Percentiles rank a stretch among this genome's conserved stretches.
These are phyloP conservation scores for Stegophylla sp. DNA, from an alignment of 2,888 invertebrate species.

Conservation along the genomic window DNA sequence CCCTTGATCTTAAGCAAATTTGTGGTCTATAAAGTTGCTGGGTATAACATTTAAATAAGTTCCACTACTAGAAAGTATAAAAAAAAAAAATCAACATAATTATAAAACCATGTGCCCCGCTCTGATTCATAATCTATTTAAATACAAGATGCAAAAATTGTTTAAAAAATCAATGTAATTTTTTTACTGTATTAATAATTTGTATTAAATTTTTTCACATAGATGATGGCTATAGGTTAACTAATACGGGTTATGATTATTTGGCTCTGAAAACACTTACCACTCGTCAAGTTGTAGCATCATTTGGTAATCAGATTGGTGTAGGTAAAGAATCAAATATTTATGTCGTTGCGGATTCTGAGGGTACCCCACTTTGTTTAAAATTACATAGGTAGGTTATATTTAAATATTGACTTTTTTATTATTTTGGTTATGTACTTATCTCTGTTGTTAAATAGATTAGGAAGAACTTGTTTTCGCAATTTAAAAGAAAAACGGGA, in stretches of 20 bases:
- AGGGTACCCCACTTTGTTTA: constrained; percentile 81
- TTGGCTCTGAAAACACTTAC: constrained; percentile 88
- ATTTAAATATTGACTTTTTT: constrained; percentile 34
- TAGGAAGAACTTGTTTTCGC: constrained; percentile 95
- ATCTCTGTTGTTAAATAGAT: constrained; percentile 66
- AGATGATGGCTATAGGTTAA: constrained; percentile 96
- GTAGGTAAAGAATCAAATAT: constrained; percentile 99
- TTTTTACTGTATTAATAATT: not conserved
- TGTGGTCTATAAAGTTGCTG: too few species aligned
- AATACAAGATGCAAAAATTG: too few species aligned
- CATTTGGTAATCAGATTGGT: constrained; percentile 98
- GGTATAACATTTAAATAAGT: too few species aligned
- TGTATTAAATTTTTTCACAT: constrained; percentile 62
- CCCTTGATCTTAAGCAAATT: too few species aligned
- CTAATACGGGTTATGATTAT: constrained; percentile 96
- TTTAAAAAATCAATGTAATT: too few species aligned
- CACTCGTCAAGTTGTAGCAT: constrained; percentile 77
- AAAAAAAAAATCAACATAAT: too few species aligned
- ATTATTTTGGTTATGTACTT: not conserved
- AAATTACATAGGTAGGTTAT: constrained; percentile 84
- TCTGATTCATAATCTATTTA: too few species aligned
- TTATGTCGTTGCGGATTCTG: constrained; percentile 84
- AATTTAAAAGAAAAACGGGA: constrained; percentile 95
- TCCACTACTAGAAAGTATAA: too few species aligned
- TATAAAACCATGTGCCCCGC: too few species aligned